Evolutionary conservation across 2,888 invertebrate genomes (phyloP), one percentile per base, ranked within the genome.

Genomic region (Geotrupes spiniger): DNA sequence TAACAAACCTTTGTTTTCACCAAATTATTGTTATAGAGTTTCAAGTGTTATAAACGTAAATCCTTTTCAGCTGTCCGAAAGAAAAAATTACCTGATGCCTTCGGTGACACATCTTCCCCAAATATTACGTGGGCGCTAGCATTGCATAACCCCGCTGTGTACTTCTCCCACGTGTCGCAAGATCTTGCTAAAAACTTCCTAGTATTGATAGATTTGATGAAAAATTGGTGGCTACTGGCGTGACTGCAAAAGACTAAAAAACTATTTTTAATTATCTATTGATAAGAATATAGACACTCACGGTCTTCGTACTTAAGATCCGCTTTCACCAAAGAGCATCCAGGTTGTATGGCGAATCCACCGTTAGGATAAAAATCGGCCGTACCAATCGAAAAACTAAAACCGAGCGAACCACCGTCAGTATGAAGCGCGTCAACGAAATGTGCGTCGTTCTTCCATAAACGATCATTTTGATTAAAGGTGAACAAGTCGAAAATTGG

Each of bases 341-440:
- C 72, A 0, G 81, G 81, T 57, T 83, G 82, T 6, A 74, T 72
- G n/a, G 63, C 60, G 29, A 63, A 66, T 0, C 82, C 82, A 5
- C 78, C 77, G 53, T 82, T 80, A 4, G 81, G 76, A 59, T 76
- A 80, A 66, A 82, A 80, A 58, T 83, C 82, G 0, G 74, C 73
- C 48, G 80, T 78, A 16, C 78, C 82, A 12, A 80, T 51, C 5
- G 51, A 42, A 33, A 42, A 46, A 28, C 36, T 46, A 63, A 53
- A 65, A 44, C 50, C 80, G 8, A 79, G 64, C 0, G 74, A 75
- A 2, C 80, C 81, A 31, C 76, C 77, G 52, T 80, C 80, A 4
- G 82, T 82, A 62, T 83, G 83, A 53, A 81, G 76, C 0, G 78
- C 76, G 64, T 82, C 82, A 0, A 83, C 82, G 58, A 81, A 79